phyloP scores from a whole-genome alignment of 2,888 invertebrate species.

The Aporophyla nigra region DNA sequence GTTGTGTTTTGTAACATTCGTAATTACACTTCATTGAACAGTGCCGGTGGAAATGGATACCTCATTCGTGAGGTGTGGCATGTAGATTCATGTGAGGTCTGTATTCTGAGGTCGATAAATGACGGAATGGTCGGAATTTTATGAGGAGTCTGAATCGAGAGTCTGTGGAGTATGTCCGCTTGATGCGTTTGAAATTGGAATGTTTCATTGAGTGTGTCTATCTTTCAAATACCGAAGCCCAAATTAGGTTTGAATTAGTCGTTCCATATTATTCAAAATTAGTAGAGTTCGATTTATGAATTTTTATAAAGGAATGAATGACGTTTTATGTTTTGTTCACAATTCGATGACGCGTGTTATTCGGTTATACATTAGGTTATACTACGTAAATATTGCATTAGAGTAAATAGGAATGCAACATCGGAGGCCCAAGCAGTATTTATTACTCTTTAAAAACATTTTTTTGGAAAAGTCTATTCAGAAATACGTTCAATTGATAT shows the following conservation, averaged over 20 bases:
- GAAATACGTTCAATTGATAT: background rate
- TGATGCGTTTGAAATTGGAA: conserved; percentile 51
- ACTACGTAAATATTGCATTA: background rate
- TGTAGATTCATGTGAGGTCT: conserved; percentile 63
- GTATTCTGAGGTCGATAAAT: conserved; percentile 38
- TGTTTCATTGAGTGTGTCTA: conserved; percentile 21
- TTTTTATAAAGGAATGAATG: background rate
- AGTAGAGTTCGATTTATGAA: background rate
- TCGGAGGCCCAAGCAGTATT: background rate
- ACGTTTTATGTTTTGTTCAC: background rate
- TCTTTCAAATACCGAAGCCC: conserved; percentile 7
- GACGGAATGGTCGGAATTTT: conserved; percentile 53
- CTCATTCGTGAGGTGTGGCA: conserved; percentile 65
- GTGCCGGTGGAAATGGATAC: conserved; percentile 68
- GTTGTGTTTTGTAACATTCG: conserved; percentile 76
- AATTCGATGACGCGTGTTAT: background rate
- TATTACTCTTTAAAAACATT: background rate
- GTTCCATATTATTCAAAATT: conserved; percentile 8
- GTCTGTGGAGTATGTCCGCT: conserved; percentile 15
- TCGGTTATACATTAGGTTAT: background rate
- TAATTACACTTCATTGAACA: conserved; percentile 80
- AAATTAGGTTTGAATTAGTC: conserved; percentile 9
- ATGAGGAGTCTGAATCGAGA: conserved; percentile 33
- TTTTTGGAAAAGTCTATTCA: background rate
- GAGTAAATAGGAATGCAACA: background rate